A percentile compares a stretch with the other conserved stretches of the same genome.
Conservation (phyloP, 2,797 vertebrate genomes). For the Helicolenus hilgendorfi region DNA sequence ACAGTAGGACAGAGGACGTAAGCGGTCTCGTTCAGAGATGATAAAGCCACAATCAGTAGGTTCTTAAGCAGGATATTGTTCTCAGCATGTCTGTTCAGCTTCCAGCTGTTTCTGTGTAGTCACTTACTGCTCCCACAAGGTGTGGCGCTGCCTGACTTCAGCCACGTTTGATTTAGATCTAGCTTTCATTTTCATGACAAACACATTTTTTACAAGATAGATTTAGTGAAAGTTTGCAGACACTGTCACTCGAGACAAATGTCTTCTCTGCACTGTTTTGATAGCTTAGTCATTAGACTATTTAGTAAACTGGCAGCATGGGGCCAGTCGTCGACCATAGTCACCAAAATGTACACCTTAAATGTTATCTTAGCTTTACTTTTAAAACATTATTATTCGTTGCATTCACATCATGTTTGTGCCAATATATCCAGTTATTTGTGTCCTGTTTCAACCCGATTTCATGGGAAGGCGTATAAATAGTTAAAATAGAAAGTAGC, state of each 20-base stretch:
- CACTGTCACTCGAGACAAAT: not conserved
- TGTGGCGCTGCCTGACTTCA: not conserved
- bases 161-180: not conserved
- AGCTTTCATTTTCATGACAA: not conserved
- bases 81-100: not conserved
- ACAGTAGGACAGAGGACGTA: not conserved
- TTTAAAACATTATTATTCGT: not conserved
- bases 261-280: not conserved
- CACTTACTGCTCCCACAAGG: not conserved
- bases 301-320: not conserved
- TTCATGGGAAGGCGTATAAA: not conserved
- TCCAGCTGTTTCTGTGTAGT: not conserved
- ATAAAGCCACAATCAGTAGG: not conserved
- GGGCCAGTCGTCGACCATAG: not conserved
- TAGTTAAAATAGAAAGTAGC: no score
- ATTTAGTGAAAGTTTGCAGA: not conserved
- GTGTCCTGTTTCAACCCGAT: not conserved
- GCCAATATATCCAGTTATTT: not conserved
- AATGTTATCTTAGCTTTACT: not conserved
- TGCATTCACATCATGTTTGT: not conserved
- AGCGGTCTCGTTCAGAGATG: not conserved
- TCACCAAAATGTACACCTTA: not conserved
- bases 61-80: not conserved
- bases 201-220: not conserved
- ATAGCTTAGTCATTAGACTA: not conserved